Conservation (phyloP, 2,113 vertebrate genomes). For the Megaceryle torquata region DNA sequence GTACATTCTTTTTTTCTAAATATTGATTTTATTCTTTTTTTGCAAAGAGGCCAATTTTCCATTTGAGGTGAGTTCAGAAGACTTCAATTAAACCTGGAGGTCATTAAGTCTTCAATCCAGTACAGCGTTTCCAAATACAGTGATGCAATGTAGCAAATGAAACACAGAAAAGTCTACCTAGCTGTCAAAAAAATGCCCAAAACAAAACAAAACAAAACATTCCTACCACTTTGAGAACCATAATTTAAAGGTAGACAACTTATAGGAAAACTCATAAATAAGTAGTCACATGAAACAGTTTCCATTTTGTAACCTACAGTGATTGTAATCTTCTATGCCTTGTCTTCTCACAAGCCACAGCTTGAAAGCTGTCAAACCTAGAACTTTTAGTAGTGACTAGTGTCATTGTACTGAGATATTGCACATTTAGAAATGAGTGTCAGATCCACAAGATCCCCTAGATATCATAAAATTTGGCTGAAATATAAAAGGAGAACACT, state of each 20-base stretch:
- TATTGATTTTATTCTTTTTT: conserved; percentile 10
- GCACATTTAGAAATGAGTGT: background rate
- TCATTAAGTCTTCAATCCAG: background rate
- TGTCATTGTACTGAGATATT: background rate
- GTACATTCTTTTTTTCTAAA: background rate
- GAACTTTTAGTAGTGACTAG: background rate
- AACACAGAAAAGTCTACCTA: background rate
- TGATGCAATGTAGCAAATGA: background rate
- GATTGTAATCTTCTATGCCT: background rate
- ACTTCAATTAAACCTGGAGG: conserved; percentile 34
- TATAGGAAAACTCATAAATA: background rate
- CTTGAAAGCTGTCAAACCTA: background rate
- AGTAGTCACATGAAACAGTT: fast-evolving
- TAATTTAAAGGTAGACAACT: background rate
- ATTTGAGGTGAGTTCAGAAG: conserved; percentile 6
- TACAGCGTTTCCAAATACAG: background rate
- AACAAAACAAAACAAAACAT: background rate
- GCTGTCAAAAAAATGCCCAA: background rate
- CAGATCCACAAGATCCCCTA: background rate
- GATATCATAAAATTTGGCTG: background rate
- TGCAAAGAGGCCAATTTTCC: background rate
- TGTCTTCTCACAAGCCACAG: background rate
- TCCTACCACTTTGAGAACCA: background rate
- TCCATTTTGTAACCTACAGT: background rate
- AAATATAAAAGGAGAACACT: background rate